Evolutionary conservation across 2,113 vertebrate genomes (phyloP), one percentile per base, ranked within the genome.

Genomic region (Oreochromis aureus): DNA sequence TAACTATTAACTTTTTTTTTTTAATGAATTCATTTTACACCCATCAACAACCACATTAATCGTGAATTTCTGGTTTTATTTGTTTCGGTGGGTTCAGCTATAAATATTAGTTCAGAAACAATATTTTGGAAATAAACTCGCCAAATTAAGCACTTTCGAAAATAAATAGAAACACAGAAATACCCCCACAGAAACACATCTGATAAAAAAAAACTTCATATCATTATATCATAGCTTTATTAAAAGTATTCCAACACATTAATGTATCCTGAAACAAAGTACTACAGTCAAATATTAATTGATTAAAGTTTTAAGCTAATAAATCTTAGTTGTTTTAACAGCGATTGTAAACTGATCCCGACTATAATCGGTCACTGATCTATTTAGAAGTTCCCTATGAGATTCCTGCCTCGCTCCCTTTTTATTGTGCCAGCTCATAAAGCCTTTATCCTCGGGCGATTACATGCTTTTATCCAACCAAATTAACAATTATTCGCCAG

Each of bases 401-500:
- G 63, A 53, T 87, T 84, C 73, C 73, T 73, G 71, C 11, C 53
- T 87, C 41, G 27, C 10, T 34, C 73, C 46, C 16, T n/a, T 63
- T 54, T 36, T 69, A 32, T 66, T 53, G 84, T 82, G 59, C 11
- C 36, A 18, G 24, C 82, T 80, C 83, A 85, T 69, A 51, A 59
- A 89, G 41, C 18, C 69, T 87, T 36, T 8, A 46, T 58, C 91
- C 81, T 30, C 46, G 3, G 86, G 91, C 69, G 34, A 16, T 80
- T 66, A 55, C 80, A 34, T 15, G 58, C 69, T 81, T 86, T 86
- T 19, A 93, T 93, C 59, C 82, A 86, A 73, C 34, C 54, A 80
- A 56, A 84, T 90, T 39, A 86, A 85, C 61, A 53, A 53, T 87
- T 86, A 92, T 86, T 87, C 55, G 22, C 71, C 55, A 85, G 80